phyloP scores from a whole-genome alignment of 53 echinoderm and acorn worm genomes.

The Paelopatides confundens region DNA sequence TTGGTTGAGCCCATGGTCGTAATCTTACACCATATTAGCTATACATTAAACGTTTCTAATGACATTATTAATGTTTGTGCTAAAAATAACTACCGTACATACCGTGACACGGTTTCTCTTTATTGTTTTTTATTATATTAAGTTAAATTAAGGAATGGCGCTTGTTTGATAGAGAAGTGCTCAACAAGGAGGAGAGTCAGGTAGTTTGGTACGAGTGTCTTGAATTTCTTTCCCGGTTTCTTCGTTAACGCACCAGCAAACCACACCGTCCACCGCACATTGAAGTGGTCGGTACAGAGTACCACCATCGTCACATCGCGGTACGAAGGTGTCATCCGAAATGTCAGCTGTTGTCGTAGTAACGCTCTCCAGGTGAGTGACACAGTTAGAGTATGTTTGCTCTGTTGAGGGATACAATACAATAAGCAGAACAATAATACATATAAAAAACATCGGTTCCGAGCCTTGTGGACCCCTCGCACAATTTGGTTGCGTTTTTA shows the following conservation, averaged over 20 bases:
- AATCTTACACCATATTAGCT: no score
- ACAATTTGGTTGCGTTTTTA: no score
- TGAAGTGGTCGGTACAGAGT: slow-evolving; percentile 27
- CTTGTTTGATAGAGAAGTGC: neutral
- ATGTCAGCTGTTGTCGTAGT: neutral
- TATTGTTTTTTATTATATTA: no score
- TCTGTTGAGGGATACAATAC: neutral
- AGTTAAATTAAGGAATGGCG: no score
- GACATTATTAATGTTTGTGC: no score
- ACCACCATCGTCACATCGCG: slow-evolving; percentile 53
- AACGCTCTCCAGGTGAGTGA: neutral
- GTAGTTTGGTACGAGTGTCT: neutral
- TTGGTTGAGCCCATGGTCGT: no score
- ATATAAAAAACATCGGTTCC: no score
- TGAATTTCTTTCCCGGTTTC: slow-evolving; percentile 16
- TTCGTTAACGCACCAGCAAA: slow-evolving; percentile 58
- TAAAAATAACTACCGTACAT: no score
- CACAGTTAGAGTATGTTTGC: neutral
- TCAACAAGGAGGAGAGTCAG: slow-evolving; percentile 3
- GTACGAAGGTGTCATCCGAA: neutral
- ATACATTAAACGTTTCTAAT: no score
- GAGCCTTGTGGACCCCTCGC: no score
- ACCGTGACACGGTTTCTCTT: no score
- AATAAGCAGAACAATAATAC: no score
- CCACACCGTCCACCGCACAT: slow-evolving; percentile 33